Evolutionary conservation across 2,888 invertebrate species (phyloP), one percentile per base, ranked within the genome.

Genomic region (Brachypalpus laphriformis): DNA sequence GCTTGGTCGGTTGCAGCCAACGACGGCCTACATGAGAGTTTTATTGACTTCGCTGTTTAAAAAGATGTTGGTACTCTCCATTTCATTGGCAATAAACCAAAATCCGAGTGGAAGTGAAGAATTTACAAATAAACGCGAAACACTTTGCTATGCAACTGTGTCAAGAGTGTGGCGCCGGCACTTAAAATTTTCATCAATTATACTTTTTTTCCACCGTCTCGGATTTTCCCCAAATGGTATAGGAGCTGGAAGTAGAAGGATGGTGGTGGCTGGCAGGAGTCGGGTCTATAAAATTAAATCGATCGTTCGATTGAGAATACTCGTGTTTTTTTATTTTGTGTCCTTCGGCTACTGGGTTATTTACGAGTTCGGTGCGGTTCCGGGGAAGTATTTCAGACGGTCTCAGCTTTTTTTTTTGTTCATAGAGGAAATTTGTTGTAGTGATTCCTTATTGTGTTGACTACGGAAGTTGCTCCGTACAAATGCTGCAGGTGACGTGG

Each of bases 121-220:
- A 75, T 70, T 75, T 25, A 25, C 25, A 5, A 25, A 25, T 4
- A 25, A 25, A 25, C 25, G 28, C 14, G 57, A 63, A 70, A 63
- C 51, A 63, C 70, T 75, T 74, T 56, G 74, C 56, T 74, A 68
- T 59, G 72, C 74, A 83, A 83, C 80, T 85, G 70, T 85, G 81
- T 81, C 81, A 81, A 61, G 80, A 80, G 85, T 71, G 74, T 85
- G 85, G 81, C 85, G 81, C 85, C 81, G 75, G 71, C 70, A 81
- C 75, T 85, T 85, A 66, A 65, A 65, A 75, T 81, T 85, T 78
- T 83, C 74, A 59, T 63, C 68, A 70, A 70, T 83, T 72, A 74
- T 40, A 20, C 37, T 40, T 18, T 59, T 16, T 28, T 57, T 28
- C 47, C 31, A 20, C 51, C 11, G 47, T n/a, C 51, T 61, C 61